Evolutionary conservation across 2,113 vertebrate species (phyloP), one percentile per base, ranked within the genome.

Genomic region (Xiphias gladius): DNA sequence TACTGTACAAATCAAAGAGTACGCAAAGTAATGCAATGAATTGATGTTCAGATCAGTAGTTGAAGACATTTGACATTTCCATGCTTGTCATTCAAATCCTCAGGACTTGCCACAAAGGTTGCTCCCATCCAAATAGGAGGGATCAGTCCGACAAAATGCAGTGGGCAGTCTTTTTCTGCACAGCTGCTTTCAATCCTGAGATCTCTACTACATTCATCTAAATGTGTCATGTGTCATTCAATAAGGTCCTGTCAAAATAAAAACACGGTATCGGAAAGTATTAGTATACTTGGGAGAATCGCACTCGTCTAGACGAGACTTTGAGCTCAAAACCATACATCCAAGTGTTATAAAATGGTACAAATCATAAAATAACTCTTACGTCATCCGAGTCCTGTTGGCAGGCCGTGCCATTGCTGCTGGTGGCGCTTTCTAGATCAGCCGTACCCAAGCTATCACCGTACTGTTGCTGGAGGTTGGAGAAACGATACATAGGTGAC

Each of bases 301-400:
- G 16, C 20, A 48, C 19, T n/a, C 2, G 13, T 22, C 2, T 24
- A 5, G 65, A 28, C 2, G 17, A 5, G 19, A 22, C 8, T 73
- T 78, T 30, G 14, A 48, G 9, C 3, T 41, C 4, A 62, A 3
- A 22, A 54, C 20, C 37, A 9, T 39, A 64, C 1, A 41, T 52
- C 28, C 41, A 48, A 24, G 41, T 26, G 2, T 7, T 14, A n/a
- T 39, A 39, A 48, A 4, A 37, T 46, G 3, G 37, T 5, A 17
- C 13, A 26, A 61, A n/a, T 61, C 5, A 9, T 39, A 1, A 9
- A n/a, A 57, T 14, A 14, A 39, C 5, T 54, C 82, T 89, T 74
- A 95, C 95, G 26, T 95, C 93, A 52, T 96, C 95, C 72, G 94
- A 96, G 66, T 95, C 94, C 7, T 82, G 90, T 4, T 88, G 92